phyloP scores from a whole-genome alignment of 2,888 invertebrate species.

The Heterodera filipjevi region DNA sequence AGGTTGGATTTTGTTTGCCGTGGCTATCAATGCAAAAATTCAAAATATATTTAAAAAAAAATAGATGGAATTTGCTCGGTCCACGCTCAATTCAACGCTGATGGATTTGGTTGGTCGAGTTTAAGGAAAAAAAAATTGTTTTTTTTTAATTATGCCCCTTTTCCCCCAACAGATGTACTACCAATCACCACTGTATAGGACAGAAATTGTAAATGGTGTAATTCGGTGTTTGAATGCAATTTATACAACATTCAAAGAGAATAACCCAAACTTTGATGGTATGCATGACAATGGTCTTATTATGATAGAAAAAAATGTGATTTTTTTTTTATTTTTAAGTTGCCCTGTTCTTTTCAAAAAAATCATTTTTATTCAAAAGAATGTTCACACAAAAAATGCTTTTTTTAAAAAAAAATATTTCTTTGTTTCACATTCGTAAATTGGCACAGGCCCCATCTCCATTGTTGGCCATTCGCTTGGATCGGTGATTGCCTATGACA shows the following conservation, averaged over 20 bases:
- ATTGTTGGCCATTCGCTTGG: constrained; percentile 76
- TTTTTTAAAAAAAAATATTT: no score
- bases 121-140: not conserved
- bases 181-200: constrained; percentile 75
- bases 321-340: no score
- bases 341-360: no score
- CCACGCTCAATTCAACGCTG: constrained; percentile 74
- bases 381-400: no score
- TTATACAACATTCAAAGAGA: constrained; percentile 73
- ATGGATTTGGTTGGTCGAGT: constrained; percentile 71
- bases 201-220: constrained; percentile 74
- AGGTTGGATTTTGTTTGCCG: constrained; percentile 50
- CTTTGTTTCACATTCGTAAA: no score
- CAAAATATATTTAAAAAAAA: not conserved
- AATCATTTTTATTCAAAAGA: no score
- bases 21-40: not conserved
- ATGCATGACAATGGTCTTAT: no score
- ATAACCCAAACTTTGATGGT: constrained; percentile 74
- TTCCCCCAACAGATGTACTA: constrained; percentile 75
- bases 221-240: constrained; percentile 73
- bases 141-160: no score
- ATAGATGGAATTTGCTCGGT: constrained; percentile 71
- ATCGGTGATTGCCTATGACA: constrained; percentile 75
- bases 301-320: no score
- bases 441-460: constrained; percentile 72